Evolutionary conservation across 1,140 invertebrate species (phyloP), one percentile per base, ranked within the genome.

Genomic region (Drosophila teissieri): DNA sequence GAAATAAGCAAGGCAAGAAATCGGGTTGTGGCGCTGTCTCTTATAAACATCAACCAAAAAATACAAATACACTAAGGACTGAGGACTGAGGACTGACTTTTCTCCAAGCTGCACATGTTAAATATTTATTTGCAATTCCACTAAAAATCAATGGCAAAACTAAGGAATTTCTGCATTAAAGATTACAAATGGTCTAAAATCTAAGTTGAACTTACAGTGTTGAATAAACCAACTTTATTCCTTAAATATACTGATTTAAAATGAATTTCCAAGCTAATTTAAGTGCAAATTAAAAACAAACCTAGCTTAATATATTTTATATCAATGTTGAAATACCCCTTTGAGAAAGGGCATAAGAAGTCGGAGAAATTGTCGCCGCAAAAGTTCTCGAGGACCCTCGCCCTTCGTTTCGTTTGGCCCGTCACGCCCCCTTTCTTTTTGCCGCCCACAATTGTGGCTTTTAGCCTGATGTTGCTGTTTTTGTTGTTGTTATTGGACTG

Each of bases 331-430:
- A 0, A n/a, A 27, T 48, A 7, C 57, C 37, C 6, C 12, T 7
- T 42, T n/a, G 6, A 4, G 5, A 0, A 22, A 56, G 63, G 36
- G 51, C 39, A 52, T 31, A 8, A 34, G 15, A 37, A 52, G 34
- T 57, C 45, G 24, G 36, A 4, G n/a, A 70, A 70, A 60, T 73
- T 73, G 69, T 72, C 69, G 69, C 67, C 69, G 72, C 67, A 61
- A 73, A 73, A 73, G 67, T 73, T 73, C 10, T 61, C 10, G n/a
- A 57, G 52, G 46, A 37, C 27, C 17, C 34, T 15, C 42, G 11
- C 10, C 17, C 42, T 19, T 17, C 11, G 15, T 19, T 4, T 8
- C 8, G 1, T 45, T 45, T 4, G 15, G 15, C 17, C 8, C 3
- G 27, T 4, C 34, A 8, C 14, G 24, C 40, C 11, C 40, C 10